phyloP scores from a whole-genome alignment of 2,888 invertebrate genomes.

The Xanthia icteritia region DNA sequence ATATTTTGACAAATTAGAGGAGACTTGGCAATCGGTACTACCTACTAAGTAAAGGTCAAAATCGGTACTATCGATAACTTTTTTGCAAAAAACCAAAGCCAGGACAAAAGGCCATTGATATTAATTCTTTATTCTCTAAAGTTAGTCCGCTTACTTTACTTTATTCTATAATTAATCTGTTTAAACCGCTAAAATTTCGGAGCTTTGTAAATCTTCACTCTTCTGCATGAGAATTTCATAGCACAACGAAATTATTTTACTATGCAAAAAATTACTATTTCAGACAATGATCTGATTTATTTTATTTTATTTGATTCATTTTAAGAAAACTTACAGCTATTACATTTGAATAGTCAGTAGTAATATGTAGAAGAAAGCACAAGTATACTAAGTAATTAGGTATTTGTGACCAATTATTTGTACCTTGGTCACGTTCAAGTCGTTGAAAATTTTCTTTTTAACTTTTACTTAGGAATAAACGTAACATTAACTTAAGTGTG shows the following conservation, averaged over 20 bases:
- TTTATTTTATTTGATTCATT: no score
- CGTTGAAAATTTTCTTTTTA: slow-evolving; percentile 33
- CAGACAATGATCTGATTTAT: slow-evolving; percentile 1
- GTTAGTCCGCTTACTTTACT: neutral
- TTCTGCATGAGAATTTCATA: neutral
- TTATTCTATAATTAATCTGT: no score
- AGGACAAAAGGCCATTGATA: neutral
- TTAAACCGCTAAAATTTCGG: neutral
- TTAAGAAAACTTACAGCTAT: no score
- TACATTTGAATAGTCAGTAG: no score
- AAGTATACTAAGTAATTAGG: no score
- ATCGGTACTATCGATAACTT: no score
- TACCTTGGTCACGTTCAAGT: slow-evolving; percentile 44
- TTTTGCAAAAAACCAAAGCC: neutral
- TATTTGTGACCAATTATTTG: slow-evolving; percentile 12
- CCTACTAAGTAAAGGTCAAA: no score
- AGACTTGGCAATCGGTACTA: neutral
- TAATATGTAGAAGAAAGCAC: no score
- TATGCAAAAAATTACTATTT: neutral
- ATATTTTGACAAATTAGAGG: neutral
- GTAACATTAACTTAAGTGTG: slow-evolving; percentile 23
- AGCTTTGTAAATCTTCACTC: neutral
- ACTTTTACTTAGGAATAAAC: slow-evolving; percentile 45
- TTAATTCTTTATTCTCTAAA: neutral
- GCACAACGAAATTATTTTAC: neutral